phyloP scores from a whole-genome alignment of 2,797 vertebrate species.

The Rhinoraja longicauda region DNA sequence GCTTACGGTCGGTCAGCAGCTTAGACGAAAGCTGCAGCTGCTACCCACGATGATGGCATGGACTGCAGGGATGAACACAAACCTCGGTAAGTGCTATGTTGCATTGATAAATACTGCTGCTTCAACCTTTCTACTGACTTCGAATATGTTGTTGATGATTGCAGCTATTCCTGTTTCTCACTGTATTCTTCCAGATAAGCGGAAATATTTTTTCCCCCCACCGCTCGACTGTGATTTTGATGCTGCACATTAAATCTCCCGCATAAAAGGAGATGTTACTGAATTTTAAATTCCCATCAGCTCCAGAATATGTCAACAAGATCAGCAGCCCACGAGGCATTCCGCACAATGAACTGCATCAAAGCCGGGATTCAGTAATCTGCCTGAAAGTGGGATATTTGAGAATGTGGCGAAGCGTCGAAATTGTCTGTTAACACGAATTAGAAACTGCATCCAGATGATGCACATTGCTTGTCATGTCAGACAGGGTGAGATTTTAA shows the following conservation, averaged over 20 bases:
- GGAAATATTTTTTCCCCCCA: background rate
- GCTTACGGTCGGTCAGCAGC: slow-evolving; percentile 25
- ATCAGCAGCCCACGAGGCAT: background rate
- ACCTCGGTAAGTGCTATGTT: slow-evolving; percentile 12
- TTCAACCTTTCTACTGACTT: background rate
- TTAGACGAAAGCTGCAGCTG: slow-evolving; percentile 24
- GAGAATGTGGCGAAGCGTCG: background rate
- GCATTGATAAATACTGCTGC: background rate
- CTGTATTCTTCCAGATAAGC: background rate
- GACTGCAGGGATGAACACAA: slow-evolving; percentile 24
- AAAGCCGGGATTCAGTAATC: background rate
- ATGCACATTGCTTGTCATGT: background rate
- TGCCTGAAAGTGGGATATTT: background rate
- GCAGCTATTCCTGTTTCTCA: slow-evolving; percentile 16
- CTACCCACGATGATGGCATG: background rate
- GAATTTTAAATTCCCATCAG: background rate
- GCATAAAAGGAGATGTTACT: too few species aligned
- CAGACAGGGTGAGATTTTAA: background rate
- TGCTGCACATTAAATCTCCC: background rate
- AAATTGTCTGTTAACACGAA: background rate
- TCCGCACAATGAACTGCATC: background rate
- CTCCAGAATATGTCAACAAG: background rate
- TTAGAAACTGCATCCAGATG: background rate
- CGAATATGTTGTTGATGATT: background rate
- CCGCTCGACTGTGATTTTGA: background rate